These are phyloP conservation scores for Montifringilla adamsi DNA, from an alignment of 2,113 vertebrate genomes.

Conservation along the genomic window DNA sequence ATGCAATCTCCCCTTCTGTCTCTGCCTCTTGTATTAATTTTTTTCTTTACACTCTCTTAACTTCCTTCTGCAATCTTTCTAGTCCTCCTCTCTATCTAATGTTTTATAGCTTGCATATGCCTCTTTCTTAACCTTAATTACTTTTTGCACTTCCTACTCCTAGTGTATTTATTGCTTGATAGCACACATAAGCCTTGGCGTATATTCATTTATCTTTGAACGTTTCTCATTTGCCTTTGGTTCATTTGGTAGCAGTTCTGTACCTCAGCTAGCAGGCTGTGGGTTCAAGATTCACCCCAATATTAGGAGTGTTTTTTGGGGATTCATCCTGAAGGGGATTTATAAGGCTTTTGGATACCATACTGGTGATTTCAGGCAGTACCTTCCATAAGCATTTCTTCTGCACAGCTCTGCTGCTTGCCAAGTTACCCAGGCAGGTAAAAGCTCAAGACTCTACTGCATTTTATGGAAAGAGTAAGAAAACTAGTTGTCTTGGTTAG, in stretches of 20 bases:
- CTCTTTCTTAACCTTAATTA: conserved; percentile 65
- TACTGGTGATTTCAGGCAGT: neutral
- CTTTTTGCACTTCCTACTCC: conserved; percentile 44
- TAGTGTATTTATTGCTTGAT: conserved; percentile 60
- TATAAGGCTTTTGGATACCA: neutral
- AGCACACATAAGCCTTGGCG: conserved; percentile 38
- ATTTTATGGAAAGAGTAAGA: neutral
- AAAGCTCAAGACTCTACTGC: neutral
- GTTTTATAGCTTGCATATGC: conserved; percentile 69
- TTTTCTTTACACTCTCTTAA: conserved; percentile 52
- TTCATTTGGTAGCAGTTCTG: neutral
- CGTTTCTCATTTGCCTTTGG: conserved; percentile 9
- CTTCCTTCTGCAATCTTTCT: conserved; percentile 58
- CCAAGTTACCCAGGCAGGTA: neutral
- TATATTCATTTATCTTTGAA: conserved; percentile 29
- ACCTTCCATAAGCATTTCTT: neutral
- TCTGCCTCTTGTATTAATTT: conserved; percentile 47
- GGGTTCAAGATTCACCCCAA: neutral
- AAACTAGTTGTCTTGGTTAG: neutral
- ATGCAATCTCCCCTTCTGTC: conserved; percentile 25
- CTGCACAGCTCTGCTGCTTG: neutral
- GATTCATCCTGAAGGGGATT: neutral
- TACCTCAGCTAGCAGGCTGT: neutral
- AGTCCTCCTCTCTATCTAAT: conserved; percentile 66
- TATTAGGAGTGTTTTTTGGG: neutral